These are phyloP conservation scores for Nemotelus pantherinus DNA, from an alignment of 2,888 invertebrate species.

Conservation along the genomic window DNA sequence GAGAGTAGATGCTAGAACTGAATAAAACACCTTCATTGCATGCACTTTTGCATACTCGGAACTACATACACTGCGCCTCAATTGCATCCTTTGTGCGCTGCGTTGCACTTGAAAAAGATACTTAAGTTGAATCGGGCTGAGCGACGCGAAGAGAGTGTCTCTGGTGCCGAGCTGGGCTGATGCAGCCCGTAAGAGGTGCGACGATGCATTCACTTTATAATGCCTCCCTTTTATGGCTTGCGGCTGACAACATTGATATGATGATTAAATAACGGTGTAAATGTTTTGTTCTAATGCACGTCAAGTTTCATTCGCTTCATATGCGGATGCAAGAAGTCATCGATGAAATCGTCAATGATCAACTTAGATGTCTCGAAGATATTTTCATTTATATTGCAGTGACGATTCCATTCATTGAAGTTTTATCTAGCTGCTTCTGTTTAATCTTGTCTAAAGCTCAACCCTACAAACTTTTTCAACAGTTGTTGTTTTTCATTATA, in stretches of 20 bases:
- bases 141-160: neutral
- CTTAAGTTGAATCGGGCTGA: neutral
- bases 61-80: neutral
- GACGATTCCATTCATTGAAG: no score
- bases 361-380: neutral
- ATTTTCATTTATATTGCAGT: no score
- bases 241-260: conserved; percentile 37
- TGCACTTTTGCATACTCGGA: conserved; percentile 11
- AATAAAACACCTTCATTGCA: conserved; percentile 11
- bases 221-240: conserved; percentile 38
- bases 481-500: no score
- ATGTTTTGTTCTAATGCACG: conserved; percentile 21
- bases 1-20: neutral
- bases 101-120: conserved; percentile 19
- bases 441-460: no score
- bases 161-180: neutral
- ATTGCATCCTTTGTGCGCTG: neutral
- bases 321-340: conserved; percentile 4
- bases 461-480: no score
- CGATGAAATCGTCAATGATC: neutral
- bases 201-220: conserved; percentile 26
- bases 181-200: neutral
- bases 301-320: neutral
- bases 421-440: no score
- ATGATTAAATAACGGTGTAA: conserved; percentile 42